phyloP scores from a whole-genome alignment of 2,797 vertebrate species.

The Molothrus aeneus region DNA sequence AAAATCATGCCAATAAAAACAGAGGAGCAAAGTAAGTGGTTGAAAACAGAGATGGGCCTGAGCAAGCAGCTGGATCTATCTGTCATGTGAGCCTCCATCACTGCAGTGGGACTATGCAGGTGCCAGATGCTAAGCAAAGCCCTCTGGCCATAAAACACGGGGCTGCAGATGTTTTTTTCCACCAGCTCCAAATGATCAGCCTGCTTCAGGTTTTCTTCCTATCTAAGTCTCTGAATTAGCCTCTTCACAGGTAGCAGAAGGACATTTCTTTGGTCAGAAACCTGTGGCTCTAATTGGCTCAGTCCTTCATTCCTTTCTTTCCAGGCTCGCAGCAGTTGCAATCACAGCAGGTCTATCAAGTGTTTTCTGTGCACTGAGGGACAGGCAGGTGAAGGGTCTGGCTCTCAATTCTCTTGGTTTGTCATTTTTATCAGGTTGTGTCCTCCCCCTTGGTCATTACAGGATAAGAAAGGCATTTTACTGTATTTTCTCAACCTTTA shows the following conservation, averaged over 20 bases:
- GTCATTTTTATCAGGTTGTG: conserved; percentile 55
- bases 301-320: background rate
- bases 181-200: background rate
- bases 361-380: background rate
- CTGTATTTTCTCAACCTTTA: conserved; percentile 58
- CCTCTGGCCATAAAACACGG: background rate
- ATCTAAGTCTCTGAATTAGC: background rate
- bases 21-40: background rate
- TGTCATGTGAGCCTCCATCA: background rate
- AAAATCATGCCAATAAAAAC: conserved; percentile 10
- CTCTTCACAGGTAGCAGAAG: background rate
- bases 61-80: background rate
- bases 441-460: conserved; percentile 47
- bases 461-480: conserved; percentile 61
- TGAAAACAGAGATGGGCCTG: background rate
- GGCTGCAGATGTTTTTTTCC: background rate
- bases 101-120: background rate
- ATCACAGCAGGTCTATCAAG: background rate
- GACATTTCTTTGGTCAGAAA: background rate
- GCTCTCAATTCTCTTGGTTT: conserved; percentile 6
- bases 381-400: conserved; percentile 50
- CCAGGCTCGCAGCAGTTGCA: background rate
- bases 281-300: background rate
- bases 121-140: background rate
- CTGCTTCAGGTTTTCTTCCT: background rate